Base-by-base conservation (phyloP, 2,113 vertebrate genomes). In the Lathamus discolor region DNA sequence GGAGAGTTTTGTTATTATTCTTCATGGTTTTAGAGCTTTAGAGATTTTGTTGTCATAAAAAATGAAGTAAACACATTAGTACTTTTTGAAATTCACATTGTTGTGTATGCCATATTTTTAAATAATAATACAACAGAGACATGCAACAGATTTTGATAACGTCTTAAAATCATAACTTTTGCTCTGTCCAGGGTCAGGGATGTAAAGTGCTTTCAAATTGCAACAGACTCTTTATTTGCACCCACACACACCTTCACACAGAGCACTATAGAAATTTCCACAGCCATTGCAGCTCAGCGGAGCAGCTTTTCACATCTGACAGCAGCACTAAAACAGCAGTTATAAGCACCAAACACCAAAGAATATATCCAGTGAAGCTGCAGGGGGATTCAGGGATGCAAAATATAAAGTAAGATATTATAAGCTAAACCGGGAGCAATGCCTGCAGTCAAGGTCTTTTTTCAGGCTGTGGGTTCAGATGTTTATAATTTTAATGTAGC, bases 1-100 rank as follows among this genome's bases (percentile, higher is more conserved):
- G 70, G 27, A 73, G 49, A 69, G 46, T 20, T 81, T 92, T 74
- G 13, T 83, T 91, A 76, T 83, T 69, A 31, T 66, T 92, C 63
- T 83, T 72, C 18, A 33, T 14, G 11, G 27, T 13, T 62, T 89
- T 49, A 62, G 41, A 54, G 39, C 44, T 84, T 92, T 55, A 31
- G 82, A 91, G 46, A 54, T 73, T 29, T 81, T 89, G 37, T 88
- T 82, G 46, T 49, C 75, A 95, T 52, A 91, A 96, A 95, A 77
- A 75, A 59, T 54, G 54, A 67, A 86, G 41, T 24, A 68, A 49
- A 63, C 11, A 79, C 31, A 49, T 61, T 59, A 90, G 84, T 20
- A 39, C n/a, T 75, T 90, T 91, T 54, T 46, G 59, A 90, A 89
- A 55, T 55, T 66, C 17, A 81, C 28, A 31, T 37, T 76, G 13